A percentile compares a stretch with the other conserved stretches of the same genome.
These are phyloP conservation scores for Apotomis betuletana DNA, from an alignment of 2,888 invertebrate species.

Conservation along the genomic window DNA sequence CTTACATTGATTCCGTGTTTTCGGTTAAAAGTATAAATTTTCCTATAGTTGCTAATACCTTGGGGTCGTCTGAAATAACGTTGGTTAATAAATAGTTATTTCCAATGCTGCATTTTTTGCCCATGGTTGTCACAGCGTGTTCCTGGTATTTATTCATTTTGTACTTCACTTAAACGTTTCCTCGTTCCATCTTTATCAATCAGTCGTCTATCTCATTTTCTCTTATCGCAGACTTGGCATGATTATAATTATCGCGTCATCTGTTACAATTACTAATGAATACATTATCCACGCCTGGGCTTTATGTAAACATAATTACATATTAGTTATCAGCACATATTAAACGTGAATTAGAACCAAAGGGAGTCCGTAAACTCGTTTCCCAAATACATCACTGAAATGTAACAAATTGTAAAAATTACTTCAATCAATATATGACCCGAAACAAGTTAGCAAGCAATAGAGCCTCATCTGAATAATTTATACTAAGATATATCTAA, in stretches of 20 bases:
- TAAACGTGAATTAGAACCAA: too few species aligned
- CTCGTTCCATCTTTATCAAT: conserved; percentile 40
- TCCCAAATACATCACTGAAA: too few species aligned
- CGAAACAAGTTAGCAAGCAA: too few species aligned
- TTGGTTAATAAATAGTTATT: conserved; percentile 7
- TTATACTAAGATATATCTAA: neutral
- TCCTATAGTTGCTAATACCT: conserved; percentile 9
- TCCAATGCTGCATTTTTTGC: conserved; percentile 27
- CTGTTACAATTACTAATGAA: conserved; percentile 21
- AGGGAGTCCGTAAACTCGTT: too few species aligned
- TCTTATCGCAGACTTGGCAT: conserved; percentile 18
- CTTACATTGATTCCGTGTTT: conserved; percentile 15
- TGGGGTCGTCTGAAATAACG: conserved; percentile 1
- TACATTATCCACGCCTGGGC: conserved; percentile 14
- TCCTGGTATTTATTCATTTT: conserved; percentile 24
- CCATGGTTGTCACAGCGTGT: conserved; percentile 19
- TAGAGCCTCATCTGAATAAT: too few species aligned
- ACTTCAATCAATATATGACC: too few species aligned
- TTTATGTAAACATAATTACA: neutral
- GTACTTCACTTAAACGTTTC: conserved; percentile 30
- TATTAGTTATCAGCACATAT: too few species aligned
- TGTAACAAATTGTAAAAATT: too few species aligned
- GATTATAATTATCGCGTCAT: conserved; percentile 28
- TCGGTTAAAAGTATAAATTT: neutral
- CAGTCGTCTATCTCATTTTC: conserved; percentile 28